Evolutionary conservation across 2,888 invertebrate species (phyloP), one percentile per base, ranked within the genome.

Genomic region (Drosophila robusta): DNA sequence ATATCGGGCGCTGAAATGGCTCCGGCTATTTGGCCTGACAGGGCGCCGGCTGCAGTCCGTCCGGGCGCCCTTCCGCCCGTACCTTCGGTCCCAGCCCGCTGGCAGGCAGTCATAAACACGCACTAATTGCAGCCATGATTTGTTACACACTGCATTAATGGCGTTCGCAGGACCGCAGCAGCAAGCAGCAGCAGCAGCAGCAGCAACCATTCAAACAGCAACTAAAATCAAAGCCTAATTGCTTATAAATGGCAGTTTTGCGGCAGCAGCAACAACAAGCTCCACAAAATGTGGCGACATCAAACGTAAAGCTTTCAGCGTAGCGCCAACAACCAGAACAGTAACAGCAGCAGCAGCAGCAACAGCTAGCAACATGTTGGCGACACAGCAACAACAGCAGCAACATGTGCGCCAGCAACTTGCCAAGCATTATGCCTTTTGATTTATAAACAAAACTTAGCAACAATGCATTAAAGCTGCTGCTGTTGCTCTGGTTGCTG

Each of bases 401-500:
- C 52, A 64, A 50, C 46, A 61, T 49, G 41, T 52, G 47, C 52
- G 58, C 18, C 52, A 24, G 55, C 26, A 75, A 49, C 52, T 75
- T 70, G 68, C 58, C 70, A 63, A 68, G 67, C 70, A 52, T 78
- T 78, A 78, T 67, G 63, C 82, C 76, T 80, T 82, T 78, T 88
- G 89, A 88, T 88, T 88, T 88, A 89, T 88, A 88, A 89, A 86
- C 89, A 89, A 86, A 88, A 86, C 75, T 88, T 86, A 86, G 74
- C 68, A 79, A 72, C 75, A 74, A 69, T 76, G 70, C 88, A 79
- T 82, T 85, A 78, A 74, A 69, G 70, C 50, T 66, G 68, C 57
- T 65, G 58, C 29, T 64, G 81, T 42, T 67, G 22, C 22, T 22
- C 42, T 57, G 54, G 64, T 22, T 52, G 57, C n/a, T 58, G 49